Conservation (phyloP, 2,113 vertebrate species). For the Capricornis sumatraensis region DNA sequence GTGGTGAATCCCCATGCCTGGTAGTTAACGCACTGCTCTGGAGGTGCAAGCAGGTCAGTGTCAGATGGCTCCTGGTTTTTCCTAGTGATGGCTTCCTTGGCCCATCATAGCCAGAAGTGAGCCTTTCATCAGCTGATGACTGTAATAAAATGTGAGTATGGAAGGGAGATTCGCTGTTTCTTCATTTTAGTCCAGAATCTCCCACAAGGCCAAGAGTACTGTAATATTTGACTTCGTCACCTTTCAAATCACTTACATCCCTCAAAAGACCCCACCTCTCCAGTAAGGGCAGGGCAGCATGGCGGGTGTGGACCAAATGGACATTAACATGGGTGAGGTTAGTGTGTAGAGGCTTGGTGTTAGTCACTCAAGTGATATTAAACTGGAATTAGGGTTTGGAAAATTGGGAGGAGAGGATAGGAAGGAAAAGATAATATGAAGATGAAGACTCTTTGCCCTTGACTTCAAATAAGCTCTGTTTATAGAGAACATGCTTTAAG, state of each 20-base stretch:
- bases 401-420: not conserved
- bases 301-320: not conserved
- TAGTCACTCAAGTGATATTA: slow-evolving; percentile 34
- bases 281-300: not conserved
- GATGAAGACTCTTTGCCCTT: not conserved
- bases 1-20: not conserved
- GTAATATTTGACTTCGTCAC: slow-evolving; percentile 26
- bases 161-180: not conserved
- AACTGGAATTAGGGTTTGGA: slow-evolving; percentile 9
- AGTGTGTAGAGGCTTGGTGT: not conserved
- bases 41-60: not conserved
- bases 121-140: not conserved
- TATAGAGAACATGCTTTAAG: not conserved
- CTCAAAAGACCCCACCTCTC: not conserved
- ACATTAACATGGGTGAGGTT: slow-evolving; percentile 59
- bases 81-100: not conserved
- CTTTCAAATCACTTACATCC: not conserved
- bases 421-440: not conserved
- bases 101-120: not conserved
- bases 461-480: not conserved
- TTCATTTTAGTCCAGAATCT: not conserved
- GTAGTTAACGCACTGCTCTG: not conserved
- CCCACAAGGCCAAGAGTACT: not conserved
- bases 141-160: not conserved
- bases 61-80: not conserved